These are phyloP conservation scores for Plotosus lineatus DNA, from an alignment of 2,113 vertebrate species.

Conservation along the genomic window DNA sequence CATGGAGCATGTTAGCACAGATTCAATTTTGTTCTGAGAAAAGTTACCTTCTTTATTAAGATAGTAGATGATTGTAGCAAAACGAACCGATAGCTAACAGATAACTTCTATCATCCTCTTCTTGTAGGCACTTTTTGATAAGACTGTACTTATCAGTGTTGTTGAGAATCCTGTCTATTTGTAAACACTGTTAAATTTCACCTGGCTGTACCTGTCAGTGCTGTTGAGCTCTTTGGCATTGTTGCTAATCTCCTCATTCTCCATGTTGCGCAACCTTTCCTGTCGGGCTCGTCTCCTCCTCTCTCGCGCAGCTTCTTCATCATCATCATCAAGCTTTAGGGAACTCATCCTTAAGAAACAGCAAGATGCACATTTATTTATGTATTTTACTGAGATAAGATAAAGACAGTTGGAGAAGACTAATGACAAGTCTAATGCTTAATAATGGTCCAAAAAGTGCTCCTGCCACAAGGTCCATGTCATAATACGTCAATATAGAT, in stretches of 20 bases:
- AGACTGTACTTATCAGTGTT: not conserved
- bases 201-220: conserved; percentile 78
- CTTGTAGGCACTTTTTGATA: too few species aligned
- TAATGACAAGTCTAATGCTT: not conserved
- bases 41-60: too few species aligned
- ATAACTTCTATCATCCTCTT: too few species aligned
- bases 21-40: not conserved
- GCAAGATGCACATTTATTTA: not conserved
- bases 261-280: conserved; percentile 81
- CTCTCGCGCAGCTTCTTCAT: conserved; percentile 89
- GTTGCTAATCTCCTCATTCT: conserved; percentile 75
- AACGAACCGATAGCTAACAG: too few species aligned
- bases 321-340: conserved; percentile 79
- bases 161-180: too few species aligned
- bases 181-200: not conserved
- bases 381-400: conserved; percentile 4
- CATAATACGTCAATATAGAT: too few species aligned
- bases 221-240: conserved; percentile 70
- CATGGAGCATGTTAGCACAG: not conserved
- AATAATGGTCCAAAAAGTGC: not conserved
- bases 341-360: conserved; percentile 74
- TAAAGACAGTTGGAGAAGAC: not conserved
- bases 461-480: too few species aligned
- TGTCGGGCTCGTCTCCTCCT: conserved; percentile 87
- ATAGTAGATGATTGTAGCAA: too few species aligned